phyloP scores from a whole-genome alignment of 1,140 invertebrate species.

The Listronotus oregonensis region DNA sequence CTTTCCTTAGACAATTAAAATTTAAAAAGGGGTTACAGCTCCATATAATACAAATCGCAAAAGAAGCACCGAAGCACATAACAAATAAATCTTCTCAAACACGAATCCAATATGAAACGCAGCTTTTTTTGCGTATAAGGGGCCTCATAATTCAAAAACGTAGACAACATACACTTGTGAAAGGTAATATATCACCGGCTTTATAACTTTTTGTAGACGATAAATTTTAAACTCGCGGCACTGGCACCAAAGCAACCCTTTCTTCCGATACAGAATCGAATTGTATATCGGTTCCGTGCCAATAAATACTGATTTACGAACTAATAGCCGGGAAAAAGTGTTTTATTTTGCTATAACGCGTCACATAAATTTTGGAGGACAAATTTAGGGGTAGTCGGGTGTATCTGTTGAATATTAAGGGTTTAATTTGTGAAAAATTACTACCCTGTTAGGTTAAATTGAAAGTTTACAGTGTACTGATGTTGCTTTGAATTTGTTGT shows the following conservation, averaged over 20 bases:
- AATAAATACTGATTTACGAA: conserved; percentile 54
- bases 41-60: background rate
- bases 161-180: conserved; percentile 48
- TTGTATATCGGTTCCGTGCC: conserved; percentile 43
- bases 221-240: conserved; percentile 46
- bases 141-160: conserved; percentile 45
- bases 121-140: conserved; percentile 38
- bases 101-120: conserved; percentile 29
- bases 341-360: conserved; percentile 51
- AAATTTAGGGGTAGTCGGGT: conserved; percentile 26
- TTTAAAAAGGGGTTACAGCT: no score
- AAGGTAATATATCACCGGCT: conserved; percentile 42
- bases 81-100: conserved; percentile 32
- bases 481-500: no score
- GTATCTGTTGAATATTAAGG: conserved; percentile 34
- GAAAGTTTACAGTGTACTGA: no score
- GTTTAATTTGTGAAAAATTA: background rate
- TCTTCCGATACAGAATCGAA: conserved; percentile 44
- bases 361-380: conserved; percentile 44
- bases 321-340: conserved; percentile 49
- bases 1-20: no score
- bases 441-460: no score
- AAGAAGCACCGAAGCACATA: conserved; percentile 29
- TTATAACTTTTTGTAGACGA: conserved; percentile 35
- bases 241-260: conserved; percentile 35